A percentile compares a stretch with the other conserved stretches of the same genome.
phyloP scores from a whole-genome alignment of 2,797 vertebrate species.

The Onychomys leucogaster region DNA sequence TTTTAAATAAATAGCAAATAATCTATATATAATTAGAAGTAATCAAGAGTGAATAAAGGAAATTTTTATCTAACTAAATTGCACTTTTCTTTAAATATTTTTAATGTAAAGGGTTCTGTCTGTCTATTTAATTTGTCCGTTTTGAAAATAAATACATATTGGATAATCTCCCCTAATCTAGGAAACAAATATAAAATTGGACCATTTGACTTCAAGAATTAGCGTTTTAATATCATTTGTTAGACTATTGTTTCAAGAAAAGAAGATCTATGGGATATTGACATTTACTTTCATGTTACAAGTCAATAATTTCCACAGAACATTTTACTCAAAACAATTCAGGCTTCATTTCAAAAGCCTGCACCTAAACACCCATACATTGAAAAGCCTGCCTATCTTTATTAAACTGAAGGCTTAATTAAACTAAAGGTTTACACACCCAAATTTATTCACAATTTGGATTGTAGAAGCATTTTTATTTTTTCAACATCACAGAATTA shows the following conservation, averaged over 20 bases:
- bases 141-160: not conserved
- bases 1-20: not conserved
- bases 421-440: slow-evolving; percentile 59
- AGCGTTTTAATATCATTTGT: not conserved
- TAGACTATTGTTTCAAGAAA: slow-evolving; percentile 63
- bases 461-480: slow-evolving; percentile 49
- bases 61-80: not conserved
- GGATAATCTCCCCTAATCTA: not conserved
- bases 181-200: not conserved
- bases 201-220: slow-evolving; percentile 31
- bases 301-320: not conserved
- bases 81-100: slow-evolving; percentile 44
- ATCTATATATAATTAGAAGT: not conserved
- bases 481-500: slow-evolving; percentile 56
- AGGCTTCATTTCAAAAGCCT: slow-evolving; percentile 15
- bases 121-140: not conserved
- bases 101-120: not conserved
- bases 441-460: slow-evolving; percentile 65
- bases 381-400: slow-evolving; percentile 49
- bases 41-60: not conserved
- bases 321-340: slow-evolving; percentile 57
- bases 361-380: not conserved
- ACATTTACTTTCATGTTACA: not conserved
- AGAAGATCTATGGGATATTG: slow-evolving; percentile 12
- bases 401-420: slow-evolving; percentile 62